phyloP scores from a whole-genome alignment of 2,888 invertebrate species.

The Agrochola macilenta region DNA sequence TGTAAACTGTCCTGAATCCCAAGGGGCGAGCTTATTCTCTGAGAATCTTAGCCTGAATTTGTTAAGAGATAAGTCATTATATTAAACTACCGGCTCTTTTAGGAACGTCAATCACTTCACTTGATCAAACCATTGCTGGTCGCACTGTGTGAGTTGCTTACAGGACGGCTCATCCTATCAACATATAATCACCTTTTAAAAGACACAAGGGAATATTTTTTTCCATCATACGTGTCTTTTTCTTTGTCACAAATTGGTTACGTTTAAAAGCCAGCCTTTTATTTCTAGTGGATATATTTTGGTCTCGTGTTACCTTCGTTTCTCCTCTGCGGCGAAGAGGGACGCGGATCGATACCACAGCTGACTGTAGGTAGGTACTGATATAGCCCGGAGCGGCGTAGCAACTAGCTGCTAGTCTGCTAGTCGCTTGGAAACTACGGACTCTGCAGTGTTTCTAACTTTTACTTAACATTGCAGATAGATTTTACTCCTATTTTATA shows the following conservation, averaged over 20 bases:
- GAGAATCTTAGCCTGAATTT: constrained; percentile 28
- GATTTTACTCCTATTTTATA: neutral
- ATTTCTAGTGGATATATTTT: constrained; percentile 41
- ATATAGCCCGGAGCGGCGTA: constrained; percentile 4
- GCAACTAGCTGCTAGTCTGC: neutral
- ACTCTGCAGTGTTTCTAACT: constrained; percentile 35
- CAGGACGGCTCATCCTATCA: neutral
- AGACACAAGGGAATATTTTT: neutral
- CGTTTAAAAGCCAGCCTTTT: constrained; percentile 16
- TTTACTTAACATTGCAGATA: constrained; percentile 46
- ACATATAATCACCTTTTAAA: neutral
- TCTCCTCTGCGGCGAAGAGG: constrained; percentile 52
- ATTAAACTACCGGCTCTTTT: constrained; percentile 1
- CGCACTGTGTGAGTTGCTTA: neutral
- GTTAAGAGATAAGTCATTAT: neutral
- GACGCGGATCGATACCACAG: constrained; percentile 51
- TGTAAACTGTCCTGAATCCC: constrained; percentile 35
- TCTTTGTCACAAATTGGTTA: constrained; percentile 28
- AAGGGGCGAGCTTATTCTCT: constrained; percentile 6
- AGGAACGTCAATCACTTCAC: neutral
- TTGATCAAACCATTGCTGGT: neutral
- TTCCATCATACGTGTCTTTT: constrained; percentile 12
- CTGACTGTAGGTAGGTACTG: constrained; percentile 15
- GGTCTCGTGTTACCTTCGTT: constrained; percentile 46
- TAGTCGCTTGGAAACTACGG: constrained; percentile 4